Base-by-base conservation (phyloP, 2,888 invertebrate genomes). In the Melipona beecheii region DNA sequence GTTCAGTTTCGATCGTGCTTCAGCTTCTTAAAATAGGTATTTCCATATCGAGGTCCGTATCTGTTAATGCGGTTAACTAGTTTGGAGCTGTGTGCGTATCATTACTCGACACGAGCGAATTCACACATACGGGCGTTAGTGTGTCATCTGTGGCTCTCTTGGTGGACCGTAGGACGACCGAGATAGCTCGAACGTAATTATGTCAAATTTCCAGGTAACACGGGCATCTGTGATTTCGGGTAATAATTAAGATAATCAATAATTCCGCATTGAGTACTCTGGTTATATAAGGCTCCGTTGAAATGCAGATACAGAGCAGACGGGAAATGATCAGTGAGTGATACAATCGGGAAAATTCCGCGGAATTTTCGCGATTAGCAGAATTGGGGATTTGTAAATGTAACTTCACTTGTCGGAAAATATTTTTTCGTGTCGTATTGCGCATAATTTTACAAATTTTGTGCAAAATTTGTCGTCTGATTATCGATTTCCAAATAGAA, bases 131-230 rank as follows among this genome's bases (percentile, higher is more conserved):
- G n/a, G 75, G 66, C 27, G 58, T 68, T 52, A 75, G 78, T 75
- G 78, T 78, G 75, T 78, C 78, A 75, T 75, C 75, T 78, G 78
- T 52, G 78, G 75, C 75, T 78, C 75, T 66, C 78, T 75, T 68
- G 75, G 78, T 78, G 76, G 71, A 76, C 76, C 76, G 52, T 76
- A 76, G 76, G 70, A 64, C 71, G 78, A 68, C 78, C 78, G 78
- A 78, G 75, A 78, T 78, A 78, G 75, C 78, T 75, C 75, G 75
- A 66, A 60, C 78, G 78, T 75, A 78, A 78, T 78, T 75, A 78
- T 78, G 78, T 78, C 75, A 75, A 78, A 78, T 78, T 78, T 78
- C 78, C 75, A 78, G 78, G 78, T 75, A 75, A 68, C 75, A 66
- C 9, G 78, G 75, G 36, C 52, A 75, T 75, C 78, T 75, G 78